Evolutionary conservation across 2,113 vertebrate genomes (phyloP).

Genomic region (Piprites chloris): DNA sequence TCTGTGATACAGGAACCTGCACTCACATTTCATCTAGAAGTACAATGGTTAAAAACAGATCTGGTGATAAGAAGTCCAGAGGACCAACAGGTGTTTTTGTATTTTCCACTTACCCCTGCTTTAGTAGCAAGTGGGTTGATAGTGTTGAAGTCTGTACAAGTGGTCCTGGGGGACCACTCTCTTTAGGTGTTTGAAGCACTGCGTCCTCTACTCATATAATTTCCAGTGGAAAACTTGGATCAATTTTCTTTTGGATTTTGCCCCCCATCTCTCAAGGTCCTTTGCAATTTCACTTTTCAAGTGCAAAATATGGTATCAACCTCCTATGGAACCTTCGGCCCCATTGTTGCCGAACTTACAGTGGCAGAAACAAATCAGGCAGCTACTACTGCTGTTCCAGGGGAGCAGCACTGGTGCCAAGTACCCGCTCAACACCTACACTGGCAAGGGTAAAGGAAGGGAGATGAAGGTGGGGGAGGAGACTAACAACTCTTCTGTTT

Average conservation of each 20-base stretch:
- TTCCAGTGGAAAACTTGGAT: not conserved
- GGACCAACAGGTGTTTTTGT: not conserved
- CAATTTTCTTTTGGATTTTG: not conserved
- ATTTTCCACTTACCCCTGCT: not conserved
- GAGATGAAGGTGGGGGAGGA: not conserved
- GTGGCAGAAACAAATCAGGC: not conserved
- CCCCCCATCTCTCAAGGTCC: not conserved
- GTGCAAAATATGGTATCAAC: not conserved
- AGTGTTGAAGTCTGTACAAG: not conserved
- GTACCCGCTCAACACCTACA: not conserved
- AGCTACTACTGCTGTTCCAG: not conserved
- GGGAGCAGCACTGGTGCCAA: fast-evolving
- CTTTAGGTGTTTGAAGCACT: not conserved
- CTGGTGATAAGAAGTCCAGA: not conserved
- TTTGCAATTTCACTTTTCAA: not conserved
- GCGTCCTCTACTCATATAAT: not conserved
- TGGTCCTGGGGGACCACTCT: not conserved
- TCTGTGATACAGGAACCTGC: not conserved
- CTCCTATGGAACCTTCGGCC: not conserved
- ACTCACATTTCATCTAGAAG: not conserved
- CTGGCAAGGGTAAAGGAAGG: fast-evolving
- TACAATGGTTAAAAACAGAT: not conserved
- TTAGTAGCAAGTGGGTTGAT: not conserved
- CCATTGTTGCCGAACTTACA: not conserved
- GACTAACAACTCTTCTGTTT: not conserved